Evolutionary conservation across 2,113 vertebrate species (phyloP).

Genomic region (Vanacampus margaritifer): DNA sequence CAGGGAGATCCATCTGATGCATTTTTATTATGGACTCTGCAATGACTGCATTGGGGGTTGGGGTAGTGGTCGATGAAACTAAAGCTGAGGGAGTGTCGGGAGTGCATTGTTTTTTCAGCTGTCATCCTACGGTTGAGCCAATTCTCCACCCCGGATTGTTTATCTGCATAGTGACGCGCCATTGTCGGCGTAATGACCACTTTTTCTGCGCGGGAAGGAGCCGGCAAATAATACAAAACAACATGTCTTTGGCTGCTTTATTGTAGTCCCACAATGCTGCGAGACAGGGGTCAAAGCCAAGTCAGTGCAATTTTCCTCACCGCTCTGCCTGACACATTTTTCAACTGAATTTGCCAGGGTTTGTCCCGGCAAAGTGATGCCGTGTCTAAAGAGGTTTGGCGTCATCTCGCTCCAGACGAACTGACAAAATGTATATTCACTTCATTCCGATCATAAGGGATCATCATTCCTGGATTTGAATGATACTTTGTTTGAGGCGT

Average conservation of each 20-base stretch:
- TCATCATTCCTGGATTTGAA: background rate
- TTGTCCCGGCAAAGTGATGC: background rate
- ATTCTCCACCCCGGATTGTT: constrained; percentile 24
- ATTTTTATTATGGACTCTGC: constrained; percentile 65
- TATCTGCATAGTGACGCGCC: constrained; percentile 48
- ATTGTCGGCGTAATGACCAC: constrained; percentile 10
- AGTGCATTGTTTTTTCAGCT: constrained; percentile 51
- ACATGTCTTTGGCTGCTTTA: constrained; percentile 21
- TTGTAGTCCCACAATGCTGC: constrained; percentile 1
- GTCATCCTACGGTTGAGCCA: constrained; percentile 53
- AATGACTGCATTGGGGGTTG: constrained; percentile 34
- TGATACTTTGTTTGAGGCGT: background rate
- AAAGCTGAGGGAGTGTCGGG: constrained; percentile 49
- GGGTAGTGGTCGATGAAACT: constrained; percentile 53
- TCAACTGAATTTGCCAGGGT: background rate
- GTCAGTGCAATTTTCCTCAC: constrained; percentile 9
- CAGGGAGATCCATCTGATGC: constrained; percentile 62
- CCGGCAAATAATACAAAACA: constrained; percentile 21
- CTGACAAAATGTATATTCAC: background rate
- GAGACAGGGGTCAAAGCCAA: constrained; percentile 5
- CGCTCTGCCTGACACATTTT: background rate
- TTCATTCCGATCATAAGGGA: background rate
- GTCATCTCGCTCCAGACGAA: background rate
- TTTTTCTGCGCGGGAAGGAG: constrained; percentile 29
- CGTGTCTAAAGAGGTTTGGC: background rate